These are phyloP conservation scores for Simalia tracyae DNA, from an alignment of 2,797 vertebrate species.

Conservation along the genomic window DNA sequence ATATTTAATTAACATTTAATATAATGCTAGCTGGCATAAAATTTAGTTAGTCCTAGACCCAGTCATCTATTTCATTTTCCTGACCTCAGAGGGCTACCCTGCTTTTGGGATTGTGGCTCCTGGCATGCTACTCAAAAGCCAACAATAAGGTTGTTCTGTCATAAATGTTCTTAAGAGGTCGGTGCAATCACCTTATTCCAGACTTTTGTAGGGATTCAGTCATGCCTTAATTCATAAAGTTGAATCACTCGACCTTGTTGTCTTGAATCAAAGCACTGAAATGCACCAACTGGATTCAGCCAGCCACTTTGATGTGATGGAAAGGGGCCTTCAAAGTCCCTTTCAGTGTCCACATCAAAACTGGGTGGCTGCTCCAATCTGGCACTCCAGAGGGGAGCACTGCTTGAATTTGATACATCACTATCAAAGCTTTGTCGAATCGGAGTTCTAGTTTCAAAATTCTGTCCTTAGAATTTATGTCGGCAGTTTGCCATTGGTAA, in stretches of 20 bases:
- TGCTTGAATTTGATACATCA: not conserved
- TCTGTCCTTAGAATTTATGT: no score
- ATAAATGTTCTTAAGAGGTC: not conserved
- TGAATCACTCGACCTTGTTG: no score
- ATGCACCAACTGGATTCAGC: not conserved
- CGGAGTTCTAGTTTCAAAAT: no score
- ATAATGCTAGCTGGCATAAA: no score
- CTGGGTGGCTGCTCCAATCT: not conserved
- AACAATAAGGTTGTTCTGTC: not conserved
- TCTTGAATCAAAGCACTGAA: not conserved
- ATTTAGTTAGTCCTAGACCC: no score
- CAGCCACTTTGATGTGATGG: not conserved
- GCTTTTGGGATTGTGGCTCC: not conserved
- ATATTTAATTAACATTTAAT: no score
- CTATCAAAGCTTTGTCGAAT: no score
- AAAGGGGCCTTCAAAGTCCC: not conserved
- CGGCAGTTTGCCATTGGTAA: no score
- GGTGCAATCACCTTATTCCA: not conserved
- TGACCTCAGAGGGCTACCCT: not conserved
- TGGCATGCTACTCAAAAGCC: not conserved
- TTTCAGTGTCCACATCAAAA: not conserved
- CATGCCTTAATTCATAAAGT: not conserved
- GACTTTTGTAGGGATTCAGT: not conserved
- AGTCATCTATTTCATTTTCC: no score
- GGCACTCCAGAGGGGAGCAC: not conserved